Evolutionary conservation across 2,888 invertebrate species (phyloP).

Genomic region (Leptopilina myrica): DNA sequence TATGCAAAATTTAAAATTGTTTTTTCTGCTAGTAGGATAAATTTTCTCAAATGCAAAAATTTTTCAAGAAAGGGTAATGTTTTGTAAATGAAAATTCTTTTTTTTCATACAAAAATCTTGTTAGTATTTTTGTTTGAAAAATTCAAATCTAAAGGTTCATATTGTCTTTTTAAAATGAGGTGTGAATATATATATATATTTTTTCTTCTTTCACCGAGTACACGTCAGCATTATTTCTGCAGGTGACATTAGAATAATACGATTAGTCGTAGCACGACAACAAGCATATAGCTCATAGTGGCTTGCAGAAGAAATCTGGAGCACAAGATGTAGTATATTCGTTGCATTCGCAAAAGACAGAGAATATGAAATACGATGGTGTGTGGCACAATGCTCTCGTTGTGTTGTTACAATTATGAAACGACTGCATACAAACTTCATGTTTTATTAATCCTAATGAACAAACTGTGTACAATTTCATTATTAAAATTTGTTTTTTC

Average conservation of each 20-base stretch:
- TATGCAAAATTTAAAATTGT: no score
- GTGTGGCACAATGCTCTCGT: constrained; percentile 21
- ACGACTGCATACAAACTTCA: constrained; percentile 20
- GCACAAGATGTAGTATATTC: constrained; percentile 24
- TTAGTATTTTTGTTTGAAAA: no score
- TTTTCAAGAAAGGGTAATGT: no score
- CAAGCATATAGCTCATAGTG: constrained; percentile 27
- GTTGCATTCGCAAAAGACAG: constrained; percentile 7
- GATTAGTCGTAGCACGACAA: constrained; percentile 51
- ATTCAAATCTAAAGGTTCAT: neutral
- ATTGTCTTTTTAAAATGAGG: constrained; percentile 2
- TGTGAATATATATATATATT: constrained; percentile 22
- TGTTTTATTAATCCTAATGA: constrained; percentile 9
- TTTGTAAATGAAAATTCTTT: no score
- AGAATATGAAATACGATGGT: constrained; percentile 40
- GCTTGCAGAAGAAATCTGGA: constrained; percentile 42
- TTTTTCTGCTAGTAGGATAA: no score
- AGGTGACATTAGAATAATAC: constrained; percentile 44
- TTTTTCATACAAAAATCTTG: no score
- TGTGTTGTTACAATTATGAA: constrained; percentile 25
- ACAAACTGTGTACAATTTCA: constrained; percentile 8
- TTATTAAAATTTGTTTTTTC: neutral
- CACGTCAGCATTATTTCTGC: constrained; percentile 32
- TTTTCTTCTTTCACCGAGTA: neutral
- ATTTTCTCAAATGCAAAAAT: no score